These are phyloP conservation scores for Lepidochitona cinerea DNA, from an alignment of 2,888 invertebrate species.

Conservation along the genomic window DNA sequence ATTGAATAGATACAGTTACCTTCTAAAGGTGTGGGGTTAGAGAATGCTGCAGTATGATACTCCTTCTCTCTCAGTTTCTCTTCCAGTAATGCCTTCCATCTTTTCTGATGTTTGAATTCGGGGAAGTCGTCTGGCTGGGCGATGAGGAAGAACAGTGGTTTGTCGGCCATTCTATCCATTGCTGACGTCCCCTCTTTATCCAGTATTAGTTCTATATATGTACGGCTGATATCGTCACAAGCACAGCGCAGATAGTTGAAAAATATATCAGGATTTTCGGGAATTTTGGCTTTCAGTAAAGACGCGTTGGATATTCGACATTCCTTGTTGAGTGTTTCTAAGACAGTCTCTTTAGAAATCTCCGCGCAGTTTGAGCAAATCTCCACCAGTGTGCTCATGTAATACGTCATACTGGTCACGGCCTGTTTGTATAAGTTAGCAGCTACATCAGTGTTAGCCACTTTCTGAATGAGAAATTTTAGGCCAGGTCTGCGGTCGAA, in stretches of 20 bases:
- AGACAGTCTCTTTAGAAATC: constrained; percentile 33
- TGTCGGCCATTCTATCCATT: constrained; percentile 72
- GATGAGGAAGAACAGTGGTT: constrained; percentile 76
- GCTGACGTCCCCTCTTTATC: constrained; percentile 60
- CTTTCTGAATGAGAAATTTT: constrained; percentile 92
- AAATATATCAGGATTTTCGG: constrained; percentile 44
- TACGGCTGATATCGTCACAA: constrained; percentile 64
- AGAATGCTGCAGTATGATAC: not conserved
- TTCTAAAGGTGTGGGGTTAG: constrained; percentile 3
- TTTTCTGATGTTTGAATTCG: constrained; percentile 49
- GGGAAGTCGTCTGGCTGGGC: constrained; percentile 75
- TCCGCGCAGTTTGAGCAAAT: constrained; percentile 76
- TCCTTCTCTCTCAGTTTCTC: constrained; percentile 39
- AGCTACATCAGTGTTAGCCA: constrained; percentile 66
- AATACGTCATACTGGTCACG: constrained; percentile 90
- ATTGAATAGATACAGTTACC: no score
- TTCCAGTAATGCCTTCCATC: constrained; percentile 22
- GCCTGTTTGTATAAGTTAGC: constrained; percentile 78
- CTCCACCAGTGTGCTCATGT: constrained; percentile 85
- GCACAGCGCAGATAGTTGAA: constrained; percentile 51
- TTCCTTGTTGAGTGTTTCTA: constrained; percentile 22
- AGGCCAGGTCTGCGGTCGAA: constrained; percentile 93
- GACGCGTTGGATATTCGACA: not conserved
- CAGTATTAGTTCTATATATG: constrained; percentile 62
- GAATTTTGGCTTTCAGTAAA: constrained; percentile 14